Percentiles rank a stretch among this genome's conserved stretches.
phyloP scores from a whole-genome alignment of 2,113 vertebrate genomes.

The Zosterops japonicus region DNA sequence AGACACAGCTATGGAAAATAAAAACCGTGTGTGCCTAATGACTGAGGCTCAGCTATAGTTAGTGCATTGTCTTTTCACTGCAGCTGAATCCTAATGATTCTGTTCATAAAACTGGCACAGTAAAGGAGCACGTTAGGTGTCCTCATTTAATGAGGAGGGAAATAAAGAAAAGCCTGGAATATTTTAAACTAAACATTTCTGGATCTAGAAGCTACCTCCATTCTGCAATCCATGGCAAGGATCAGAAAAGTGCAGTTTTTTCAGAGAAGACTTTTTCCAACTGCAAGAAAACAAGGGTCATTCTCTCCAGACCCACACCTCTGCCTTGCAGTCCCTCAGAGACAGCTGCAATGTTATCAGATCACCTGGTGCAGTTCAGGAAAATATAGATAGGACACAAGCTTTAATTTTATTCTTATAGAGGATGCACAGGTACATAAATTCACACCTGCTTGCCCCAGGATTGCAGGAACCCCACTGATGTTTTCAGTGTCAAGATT shows the following conservation, averaged over 20 bases:
- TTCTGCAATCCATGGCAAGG: neutral
- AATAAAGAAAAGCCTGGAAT: neutral
- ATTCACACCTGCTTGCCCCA: neutral
- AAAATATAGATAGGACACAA: neutral
- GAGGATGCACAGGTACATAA: neutral
- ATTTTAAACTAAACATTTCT: neutral
- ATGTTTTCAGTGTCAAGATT: neutral
- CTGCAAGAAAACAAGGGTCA: neutral
- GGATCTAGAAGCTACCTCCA: neutral
- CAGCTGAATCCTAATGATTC: slow-evolving; percentile 19
- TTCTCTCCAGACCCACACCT: neutral
- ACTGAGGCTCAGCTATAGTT: slow-evolving; percentile 14
- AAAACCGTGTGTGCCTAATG: slow-evolving; percentile 3
- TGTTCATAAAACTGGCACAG: neutral
- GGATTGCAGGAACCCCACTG: neutral
- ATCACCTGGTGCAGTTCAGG: neutral
- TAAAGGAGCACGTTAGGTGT: neutral
- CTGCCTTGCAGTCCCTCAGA: neutral
- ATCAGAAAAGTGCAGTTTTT: neutral
- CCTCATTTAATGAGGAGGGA: neutral
- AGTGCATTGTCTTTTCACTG: slow-evolving; percentile 3
- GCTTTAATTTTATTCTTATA: neutral
- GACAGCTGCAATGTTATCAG: neutral
- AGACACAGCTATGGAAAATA: neutral
- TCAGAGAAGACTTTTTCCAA: neutral